A percentile compares a stretch with the other conserved stretches of the same genome.
These are phyloP conservation scores for Alaudala cheleensis DNA, from an alignment of 2,113 vertebrate species.

Conservation along the genomic window DNA sequence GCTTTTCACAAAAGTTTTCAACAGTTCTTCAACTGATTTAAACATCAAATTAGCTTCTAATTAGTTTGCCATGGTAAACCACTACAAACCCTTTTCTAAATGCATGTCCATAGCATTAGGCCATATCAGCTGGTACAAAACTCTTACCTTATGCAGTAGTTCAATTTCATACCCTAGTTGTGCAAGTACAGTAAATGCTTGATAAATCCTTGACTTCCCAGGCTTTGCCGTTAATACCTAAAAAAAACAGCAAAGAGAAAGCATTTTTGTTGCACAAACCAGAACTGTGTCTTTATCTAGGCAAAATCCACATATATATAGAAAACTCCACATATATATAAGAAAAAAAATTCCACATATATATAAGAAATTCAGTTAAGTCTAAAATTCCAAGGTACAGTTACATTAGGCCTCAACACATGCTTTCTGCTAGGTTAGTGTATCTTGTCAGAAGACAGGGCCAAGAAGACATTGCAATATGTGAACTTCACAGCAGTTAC, in stretches of 20 bases:
- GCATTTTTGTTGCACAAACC: neutral
- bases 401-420: neutral
- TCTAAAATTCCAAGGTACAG: neutral
- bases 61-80: neutral
- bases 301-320: neutral
- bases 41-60: neutral
- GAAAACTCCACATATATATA: too few relatives aligned
- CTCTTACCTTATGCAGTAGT: slow-evolving; percentile 85
- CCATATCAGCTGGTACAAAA: slow-evolving; percentile 45
- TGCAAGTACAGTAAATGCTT: slow-evolving; percentile 80
- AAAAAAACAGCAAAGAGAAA: slow-evolving; percentile 8
- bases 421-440: neutral
- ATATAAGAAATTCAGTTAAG: neutral
- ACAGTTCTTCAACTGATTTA: neutral
- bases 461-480: neutral
- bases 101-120: neutral
- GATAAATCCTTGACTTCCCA: slow-evolving; percentile 73
- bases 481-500: neutral
- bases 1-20: neutral
- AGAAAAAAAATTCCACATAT: too few relatives aligned
- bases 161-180: slow-evolving; percentile 89
- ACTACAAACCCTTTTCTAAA: neutral
- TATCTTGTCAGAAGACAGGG: neutral
- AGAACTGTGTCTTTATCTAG: neutral
- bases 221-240: slow-evolving; percentile 82